A percentile compares a stretch with the other conserved stretches of the same genome.
Conservation (phyloP, 37 sponge, comb jelly and placozoan genomes). For the Hexactinellida sp. region DNA sequence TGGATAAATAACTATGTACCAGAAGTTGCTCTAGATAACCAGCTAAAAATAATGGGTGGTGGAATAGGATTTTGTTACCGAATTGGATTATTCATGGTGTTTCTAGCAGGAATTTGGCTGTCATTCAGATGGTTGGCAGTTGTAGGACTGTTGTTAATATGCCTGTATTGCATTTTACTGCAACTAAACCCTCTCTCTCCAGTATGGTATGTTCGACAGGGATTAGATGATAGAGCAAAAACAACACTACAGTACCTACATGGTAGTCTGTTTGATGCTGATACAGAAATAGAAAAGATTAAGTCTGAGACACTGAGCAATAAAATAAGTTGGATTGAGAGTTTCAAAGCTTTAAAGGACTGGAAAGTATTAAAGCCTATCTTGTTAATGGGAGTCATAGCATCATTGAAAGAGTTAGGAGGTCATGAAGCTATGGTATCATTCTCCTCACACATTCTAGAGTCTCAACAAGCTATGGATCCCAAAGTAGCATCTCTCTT, state of each 20-base stretch:
- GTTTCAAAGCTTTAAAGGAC: background rate
- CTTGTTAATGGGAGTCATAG: background rate
- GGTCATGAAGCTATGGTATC: slow-evolving; percentile 17
- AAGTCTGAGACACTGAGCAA: background rate
- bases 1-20: background rate
- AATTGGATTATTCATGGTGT: background rate
- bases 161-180: background rate
- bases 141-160: background rate
- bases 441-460: slow-evolving; percentile 7
- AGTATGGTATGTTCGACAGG: background rate
- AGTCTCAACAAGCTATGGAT: background rate
- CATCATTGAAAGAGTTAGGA: background rate
- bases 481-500: slow-evolving; percentile 17
- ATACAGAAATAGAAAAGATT: background rate
- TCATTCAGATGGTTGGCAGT: background rate
- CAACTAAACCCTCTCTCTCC: background rate
- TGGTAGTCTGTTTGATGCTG: background rate
- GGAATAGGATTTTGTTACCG: background rate
- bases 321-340: background rate
- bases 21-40: background rate
- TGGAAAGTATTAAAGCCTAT: slow-evolving; percentile 14
- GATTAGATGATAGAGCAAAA: background rate
- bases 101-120: background rate
- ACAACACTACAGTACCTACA: background rate
- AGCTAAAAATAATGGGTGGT: background rate